Conservation (phyloP, 2,113 vertebrate species). For the Perca flavescens region DNA sequence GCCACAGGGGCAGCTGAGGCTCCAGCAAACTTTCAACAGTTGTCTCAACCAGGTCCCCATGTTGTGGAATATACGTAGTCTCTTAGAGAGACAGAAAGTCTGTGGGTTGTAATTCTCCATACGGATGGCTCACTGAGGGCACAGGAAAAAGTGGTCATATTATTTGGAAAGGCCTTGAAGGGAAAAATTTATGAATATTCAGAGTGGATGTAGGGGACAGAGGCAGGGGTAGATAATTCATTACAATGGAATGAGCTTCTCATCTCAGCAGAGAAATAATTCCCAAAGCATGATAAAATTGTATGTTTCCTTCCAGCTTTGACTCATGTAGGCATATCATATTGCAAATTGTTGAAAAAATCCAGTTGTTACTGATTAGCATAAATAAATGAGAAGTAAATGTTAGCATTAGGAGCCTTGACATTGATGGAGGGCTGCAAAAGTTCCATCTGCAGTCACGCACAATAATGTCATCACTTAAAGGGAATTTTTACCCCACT, state of each 20-base stretch:
- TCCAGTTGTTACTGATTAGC: slow-evolving; percentile 76
- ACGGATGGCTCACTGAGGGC: slow-evolving; percentile 42
- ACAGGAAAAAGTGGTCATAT: slow-evolving; percentile 64
- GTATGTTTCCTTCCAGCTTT: slow-evolving; percentile 55
- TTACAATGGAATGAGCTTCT: slow-evolving; percentile 59
- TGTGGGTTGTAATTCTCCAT: slow-evolving; percentile 60
- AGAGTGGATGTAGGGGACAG: slow-evolving; percentile 50
- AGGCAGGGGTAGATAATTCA: slow-evolving; percentile 50
- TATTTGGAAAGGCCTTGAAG: slow-evolving; percentile 68
- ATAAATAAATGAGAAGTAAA: slow-evolving; percentile 78
- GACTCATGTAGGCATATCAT: slow-evolving; percentile 61
- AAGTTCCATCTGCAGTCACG: slow-evolving; percentile 73
- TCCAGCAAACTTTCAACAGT: slow-evolving; percentile 71
- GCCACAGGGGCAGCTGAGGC: slow-evolving; percentile 55
- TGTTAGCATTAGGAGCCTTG: slow-evolving; percentile 60
- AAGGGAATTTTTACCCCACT: slow-evolving; percentile 52
- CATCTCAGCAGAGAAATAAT: slow-evolving; percentile 44
- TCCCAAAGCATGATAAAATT: slow-evolving; percentile 59
- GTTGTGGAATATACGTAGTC: slow-evolving; percentile 47
- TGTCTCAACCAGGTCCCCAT: slow-evolving; percentile 59
- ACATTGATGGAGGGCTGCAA: slow-evolving; percentile 51
- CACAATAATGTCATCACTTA: slow-evolving; percentile 67
- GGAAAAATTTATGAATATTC: slow-evolving; percentile 69
- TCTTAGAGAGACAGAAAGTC: slow-evolving; percentile 72
- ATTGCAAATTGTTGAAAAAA: slow-evolving; percentile 37